phyloP scores from a whole-genome alignment of 37 sponge, comb jelly and placozoan genomes.

The Aphrocallistes beatrix region DNA sequence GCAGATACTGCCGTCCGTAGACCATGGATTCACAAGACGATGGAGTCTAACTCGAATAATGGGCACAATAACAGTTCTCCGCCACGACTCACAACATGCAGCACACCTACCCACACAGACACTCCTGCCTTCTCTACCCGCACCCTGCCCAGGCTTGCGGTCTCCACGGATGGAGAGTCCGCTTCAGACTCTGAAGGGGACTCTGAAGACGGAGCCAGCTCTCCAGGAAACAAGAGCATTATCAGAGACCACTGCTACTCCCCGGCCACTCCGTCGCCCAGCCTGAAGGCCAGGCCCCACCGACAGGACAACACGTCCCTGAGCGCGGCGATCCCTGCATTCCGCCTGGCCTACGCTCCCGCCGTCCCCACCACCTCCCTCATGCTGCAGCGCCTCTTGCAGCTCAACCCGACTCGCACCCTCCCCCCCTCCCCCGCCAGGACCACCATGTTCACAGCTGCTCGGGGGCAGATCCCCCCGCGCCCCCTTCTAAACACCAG shows the following conservation, averaged over 20 bases:
- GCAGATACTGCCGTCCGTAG: no score
- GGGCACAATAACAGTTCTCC: no score
- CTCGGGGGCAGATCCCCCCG: neutral
- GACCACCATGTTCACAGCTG: neutral
- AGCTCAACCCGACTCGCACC: neutral
- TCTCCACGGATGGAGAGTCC: no score
- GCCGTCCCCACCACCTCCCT: neutral
- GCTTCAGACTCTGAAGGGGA: no score
- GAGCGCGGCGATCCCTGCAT: neutral
- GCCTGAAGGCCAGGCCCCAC: neutral
- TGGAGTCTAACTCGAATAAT: no score
- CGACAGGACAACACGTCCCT: slow-evolving; percentile 5
- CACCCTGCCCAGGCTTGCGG: no score
- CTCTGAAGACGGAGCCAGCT: no score
- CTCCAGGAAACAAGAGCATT: no score
- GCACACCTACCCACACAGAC: no score
- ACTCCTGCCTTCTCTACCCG: no score
- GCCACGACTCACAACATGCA: no score
- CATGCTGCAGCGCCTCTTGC: neutral
- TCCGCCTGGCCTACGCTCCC: neutral
- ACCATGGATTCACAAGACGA: no score
- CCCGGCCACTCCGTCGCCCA: neutral
- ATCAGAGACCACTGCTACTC: neutral
- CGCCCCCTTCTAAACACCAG: neutral
- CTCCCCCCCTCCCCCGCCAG: neutral